phyloP scores from a whole-genome alignment of 2,113 vertebrate species.

The Phoenicopterus ruber region DNA sequence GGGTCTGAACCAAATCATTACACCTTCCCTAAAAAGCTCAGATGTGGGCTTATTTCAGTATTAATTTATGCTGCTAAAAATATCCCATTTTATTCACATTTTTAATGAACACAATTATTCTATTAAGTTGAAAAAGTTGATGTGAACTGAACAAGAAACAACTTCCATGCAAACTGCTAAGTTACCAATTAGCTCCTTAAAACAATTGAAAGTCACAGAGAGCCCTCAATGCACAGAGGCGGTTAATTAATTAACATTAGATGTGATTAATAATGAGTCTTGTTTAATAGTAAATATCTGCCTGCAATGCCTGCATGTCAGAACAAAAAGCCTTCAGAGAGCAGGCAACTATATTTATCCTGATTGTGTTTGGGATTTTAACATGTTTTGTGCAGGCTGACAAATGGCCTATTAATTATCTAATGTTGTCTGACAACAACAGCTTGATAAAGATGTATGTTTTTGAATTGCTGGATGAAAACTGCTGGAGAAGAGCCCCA shows the following conservation, averaged over 20 bases:
- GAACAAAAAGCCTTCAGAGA: constrained; percentile 88
- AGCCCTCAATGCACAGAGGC: constrained; percentile 77
- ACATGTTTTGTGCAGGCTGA: constrained; percentile 97
- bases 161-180: constrained; percentile 78
- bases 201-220: constrained; percentile 84
- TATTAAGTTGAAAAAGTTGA: constrained; percentile 31
- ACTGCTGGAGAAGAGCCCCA: constrained; percentile 81
- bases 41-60: not conserved
- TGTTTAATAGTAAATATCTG: constrained; percentile 92
- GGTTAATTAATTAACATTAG: constrained; percentile 99
- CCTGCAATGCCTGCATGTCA: constrained; percentile 82
- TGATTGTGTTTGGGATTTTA: constrained; percentile 94
- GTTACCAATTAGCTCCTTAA: constrained; percentile 90
- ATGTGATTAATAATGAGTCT: constrained; percentile 97
- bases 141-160: constrained; percentile 72
- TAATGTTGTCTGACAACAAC: constrained; percentile 99
- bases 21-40: not conserved
- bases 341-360: constrained; percentile 88
- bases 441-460: constrained; percentile 99
- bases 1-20: not conserved
- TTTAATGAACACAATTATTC: constrained; percentile 16
- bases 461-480: constrained; percentile 84
- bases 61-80: not conserved
- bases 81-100: not conserved
- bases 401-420: constrained; percentile 99